A percentile compares a stretch with the other conserved stretches of the same genome.
phyloP scores from a whole-genome alignment of 2,113 vertebrate genomes.

The rat (Rattus norvegicus) region GRCr8 NC_086019.1:159858501-159859000 shows the following conservation, averaged over 20 bases:
- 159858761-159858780: not conserved
- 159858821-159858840: not conserved
- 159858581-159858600: not conserved
- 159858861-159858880: not conserved
- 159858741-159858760: conserved; percentile 17
- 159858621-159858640: not conserved
- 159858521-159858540: conserved; percentile 22
- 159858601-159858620: not conserved
- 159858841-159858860: not conserved
- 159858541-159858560: not conserved
- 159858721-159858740: not conserved
- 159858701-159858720: not conserved
- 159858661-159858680: not conserved
- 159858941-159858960: not conserved
- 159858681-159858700: not conserved
- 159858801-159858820: not conserved
- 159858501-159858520: not conserved
- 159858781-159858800: not conserved
- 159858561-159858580: not conserved
- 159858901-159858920: not conserved
- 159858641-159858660: not conserved
- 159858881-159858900: not conserved
- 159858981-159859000: not conserved
- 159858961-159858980: not conserved
- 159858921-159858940: not conserved